Base-by-base conservation (phyloP, 2,888 invertebrate genomes). In the Polyommatus icarus region DNA sequence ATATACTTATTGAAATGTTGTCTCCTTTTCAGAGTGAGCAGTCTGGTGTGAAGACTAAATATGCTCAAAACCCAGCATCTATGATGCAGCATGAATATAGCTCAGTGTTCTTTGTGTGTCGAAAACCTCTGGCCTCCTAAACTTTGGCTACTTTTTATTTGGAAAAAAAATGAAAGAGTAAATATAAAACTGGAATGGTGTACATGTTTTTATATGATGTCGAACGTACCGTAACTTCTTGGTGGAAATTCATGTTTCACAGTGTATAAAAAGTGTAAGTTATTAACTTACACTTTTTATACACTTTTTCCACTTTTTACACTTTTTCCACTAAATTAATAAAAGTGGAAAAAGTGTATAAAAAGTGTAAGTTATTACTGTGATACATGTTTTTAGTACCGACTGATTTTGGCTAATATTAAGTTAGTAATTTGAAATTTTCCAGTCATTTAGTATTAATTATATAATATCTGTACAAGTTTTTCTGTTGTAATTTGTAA, bases 21-120 rank as follows among this genome's bases (percentile, higher is more conserved):
- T 80, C 72, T 15, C 1, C 54, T 82, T 90, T 92, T 78, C 95
- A 97, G 96, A 97, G 97, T 90, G 97, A 97, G 87, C 94, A 97
- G 84, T 96, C 96, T 0, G 96, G 96, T 18, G 94, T 98, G 0
- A 96, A 96, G 84, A 97, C 98, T 61, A 96, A 97, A 84, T 99
- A 99, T 89, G 97, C 98, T 6, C 98, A 99, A 89, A 99, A 99
- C 89, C 96, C 97, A 0, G 95, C 96, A 80, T 98, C 98, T 0
- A 99, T 99, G 99, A 95, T 99, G 84, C 97, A 97, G 83, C 98
- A 98, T 84, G 97, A 97, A 85, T 99, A 99, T 85, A 96, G 97
- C 85, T 98, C 98, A 78, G 97, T 98, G 0, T 99, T 97, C 91
- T 98, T 99, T 89, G 97, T 99, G 1, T 99, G 98, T 84, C 95